Percentiles rank a stretch among this genome's conserved stretches.
Conservation (phyloP, 1,140 invertebrate species). For the Gryon sp. region DNA sequence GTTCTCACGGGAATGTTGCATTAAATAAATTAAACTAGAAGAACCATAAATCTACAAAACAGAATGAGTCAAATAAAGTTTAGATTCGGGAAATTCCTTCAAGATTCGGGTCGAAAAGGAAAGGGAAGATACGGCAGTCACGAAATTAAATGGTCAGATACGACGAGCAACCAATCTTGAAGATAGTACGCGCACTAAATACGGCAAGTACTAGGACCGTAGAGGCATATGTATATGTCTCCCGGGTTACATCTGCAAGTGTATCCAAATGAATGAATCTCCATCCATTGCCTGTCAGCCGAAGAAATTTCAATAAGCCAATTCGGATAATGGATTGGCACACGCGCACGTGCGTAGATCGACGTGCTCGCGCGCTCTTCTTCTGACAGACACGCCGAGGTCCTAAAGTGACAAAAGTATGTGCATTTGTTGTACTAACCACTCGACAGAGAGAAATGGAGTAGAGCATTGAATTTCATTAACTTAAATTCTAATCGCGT, state of each 20-base stretch:
- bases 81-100: slow-evolving; percentile 48
- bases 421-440: slow-evolving; percentile 47
- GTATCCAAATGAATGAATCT: slow-evolving; percentile 73
- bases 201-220: slow-evolving; percentile 38
- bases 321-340: slow-evolving; percentile 78
- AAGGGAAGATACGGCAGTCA: slow-evolving; percentile 47
- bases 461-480: slow-evolving; percentile 52
- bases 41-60: slow-evolving; percentile 47
- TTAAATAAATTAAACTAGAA: slow-evolving; percentile 56
- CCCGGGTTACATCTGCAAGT: slow-evolving; percentile 67
- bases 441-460: slow-evolving; percentile 44
- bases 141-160: slow-evolving; percentile 66
- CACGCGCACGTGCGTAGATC: slow-evolving; percentile 68
- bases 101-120: slow-evolving; percentile 48
- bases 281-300: slow-evolving; percentile 76
- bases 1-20: slow-evolving; percentile 47
- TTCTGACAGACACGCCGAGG: slow-evolving; percentile 53
- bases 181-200: slow-evolving; percentile 55
- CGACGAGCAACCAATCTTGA: slow-evolving; percentile 26
- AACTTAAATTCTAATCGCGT: slow-evolving; percentile 46
- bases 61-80: slow-evolving; percentile 59
- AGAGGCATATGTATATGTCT: slow-evolving; percentile 54
- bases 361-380: slow-evolving; percentile 50
- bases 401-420: slow-evolving; percentile 60
- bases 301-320: slow-evolving; percentile 79